phyloP scores from a whole-genome alignment of 2,888 invertebrate species.

The Melinopterus prodromus region DNA sequence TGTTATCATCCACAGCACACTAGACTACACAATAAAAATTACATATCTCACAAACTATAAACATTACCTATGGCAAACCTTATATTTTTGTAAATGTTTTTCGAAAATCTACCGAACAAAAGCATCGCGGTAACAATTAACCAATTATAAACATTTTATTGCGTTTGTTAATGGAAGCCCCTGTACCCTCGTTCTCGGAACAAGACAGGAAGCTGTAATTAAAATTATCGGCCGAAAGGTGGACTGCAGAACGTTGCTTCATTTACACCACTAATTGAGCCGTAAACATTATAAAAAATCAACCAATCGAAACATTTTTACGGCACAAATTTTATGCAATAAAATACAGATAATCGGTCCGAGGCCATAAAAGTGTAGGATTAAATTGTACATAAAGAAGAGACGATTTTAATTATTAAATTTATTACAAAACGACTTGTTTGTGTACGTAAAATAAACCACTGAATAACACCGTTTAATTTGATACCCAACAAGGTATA shows the following conservation, averaged over 20 bases:
- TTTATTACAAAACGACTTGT: background rate
- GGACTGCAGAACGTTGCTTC: background rate
- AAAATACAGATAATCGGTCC: background rate
- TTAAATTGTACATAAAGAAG: background rate
- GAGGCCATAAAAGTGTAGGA: background rate
- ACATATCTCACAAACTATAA: background rate
- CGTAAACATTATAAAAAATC: background rate
- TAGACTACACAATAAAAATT: background rate
- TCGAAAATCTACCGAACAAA: background rate
- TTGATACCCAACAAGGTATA: background rate
- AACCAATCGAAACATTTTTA: background rate
- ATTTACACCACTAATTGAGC: background rate
- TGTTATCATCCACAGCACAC: background rate
- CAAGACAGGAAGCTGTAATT: background rate
- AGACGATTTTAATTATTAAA: background rate
- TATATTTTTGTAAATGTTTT: background rate
- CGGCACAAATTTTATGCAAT: background rate
- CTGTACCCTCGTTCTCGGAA: background rate
- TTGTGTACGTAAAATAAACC: background rate
- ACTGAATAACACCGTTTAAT: background rate
- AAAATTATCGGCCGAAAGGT: background rate
- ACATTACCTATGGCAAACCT: background rate
- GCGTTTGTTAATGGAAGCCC: background rate
- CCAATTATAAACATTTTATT: background rate
- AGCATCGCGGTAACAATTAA: background rate